Evolutionary conservation across 2,113 vertebrate species (phyloP), one percentile per base, ranked within the genome.

Genomic region (Apodemus sylvaticus): DNA sequence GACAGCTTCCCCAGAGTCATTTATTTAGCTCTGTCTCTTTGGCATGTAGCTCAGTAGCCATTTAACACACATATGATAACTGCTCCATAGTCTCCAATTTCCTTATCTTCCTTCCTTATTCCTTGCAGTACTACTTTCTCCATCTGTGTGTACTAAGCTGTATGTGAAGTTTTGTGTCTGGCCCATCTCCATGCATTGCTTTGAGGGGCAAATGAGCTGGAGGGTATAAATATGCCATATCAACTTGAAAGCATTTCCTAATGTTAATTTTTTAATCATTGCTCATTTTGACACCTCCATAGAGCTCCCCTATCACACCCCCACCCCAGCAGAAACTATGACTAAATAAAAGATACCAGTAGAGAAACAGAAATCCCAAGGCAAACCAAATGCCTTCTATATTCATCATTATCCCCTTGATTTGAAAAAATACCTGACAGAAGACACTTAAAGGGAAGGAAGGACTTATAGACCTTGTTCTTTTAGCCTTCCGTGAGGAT

Each of bases 191-290:
- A 26, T 55, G 42, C 53, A 90, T 77, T 83, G 29, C n/a, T 91
- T 78, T 60, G 29, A 94, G 42, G 81, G 85, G 83, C 85, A 85
- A 90, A 96, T 71, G 48, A 95, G 24, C 58, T 95, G 12, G 6
- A 71, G 62, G 45, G 31, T 95, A 51, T 88, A 94, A 91, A 85
- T 87, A 36, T 48, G 42, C 4, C 24, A 39, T 68, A 45, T 31
- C 73, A 51, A 82, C 45, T 86, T 79, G 39, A 70, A 87, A 82
- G 51, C 9, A 24, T 86, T 96, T 89, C 19, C n/a, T 89, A 70
- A 64, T 66, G 66, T 55, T 94, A 86, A 86, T 92, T 79, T 83
- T 86, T 81, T 31, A 58, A 9, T 77, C 66, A 51, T 82, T 76
- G 17, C 29, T 95, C 86, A 55, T 85, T 20, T 78, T 86, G 81